Evolutionary conservation across 2,113 vertebrate genomes (phyloP).

Genomic region (Puntigrus tetrazona): DNA sequence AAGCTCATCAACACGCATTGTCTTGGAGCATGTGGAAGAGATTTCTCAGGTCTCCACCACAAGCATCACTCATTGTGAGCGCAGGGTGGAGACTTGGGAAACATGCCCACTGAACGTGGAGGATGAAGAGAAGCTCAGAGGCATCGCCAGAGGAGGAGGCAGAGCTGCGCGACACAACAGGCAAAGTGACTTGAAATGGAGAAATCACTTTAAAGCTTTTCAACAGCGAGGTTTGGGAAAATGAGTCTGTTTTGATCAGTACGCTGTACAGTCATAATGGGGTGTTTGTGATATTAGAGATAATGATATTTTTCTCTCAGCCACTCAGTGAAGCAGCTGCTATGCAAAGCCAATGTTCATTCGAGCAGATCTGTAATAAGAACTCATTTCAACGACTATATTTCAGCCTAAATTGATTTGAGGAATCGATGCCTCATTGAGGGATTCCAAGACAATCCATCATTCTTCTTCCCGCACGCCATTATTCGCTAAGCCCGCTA

Average conservation of each 20-base stretch:
- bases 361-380: constrained; percentile 8
- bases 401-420: constrained; percentile 61
- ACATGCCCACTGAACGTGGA: constrained; percentile 54
- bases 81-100: constrained; percentile 65
- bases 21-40: constrained; percentile 68
- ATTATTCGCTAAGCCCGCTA: too few species aligned
- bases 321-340: neutral
- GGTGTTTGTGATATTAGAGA: neutral
- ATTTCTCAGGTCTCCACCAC: constrained; percentile 74
- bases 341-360: neutral
- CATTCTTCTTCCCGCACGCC: too few species aligned
- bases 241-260: neutral
- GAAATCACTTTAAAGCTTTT: neutral
- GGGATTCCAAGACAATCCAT: constrained; percentile 32
- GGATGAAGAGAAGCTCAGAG: constrained; percentile 48
- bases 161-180: constrained; percentile 35
- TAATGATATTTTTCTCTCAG: neutral
- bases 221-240: neutral
- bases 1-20: constrained; percentile 73
- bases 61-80: constrained; percentile 64
- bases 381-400: constrained; percentile 52
- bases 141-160: constrained; percentile 5
- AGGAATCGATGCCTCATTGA: constrained; percentile 60
- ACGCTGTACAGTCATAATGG: neutral
- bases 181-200: constrained; percentile 46